Evolutionary conservation across 2,888 invertebrate genomes (phyloP), one percentile per base, ranked within the genome.

Genomic region (Thalpophila matura): DNA sequence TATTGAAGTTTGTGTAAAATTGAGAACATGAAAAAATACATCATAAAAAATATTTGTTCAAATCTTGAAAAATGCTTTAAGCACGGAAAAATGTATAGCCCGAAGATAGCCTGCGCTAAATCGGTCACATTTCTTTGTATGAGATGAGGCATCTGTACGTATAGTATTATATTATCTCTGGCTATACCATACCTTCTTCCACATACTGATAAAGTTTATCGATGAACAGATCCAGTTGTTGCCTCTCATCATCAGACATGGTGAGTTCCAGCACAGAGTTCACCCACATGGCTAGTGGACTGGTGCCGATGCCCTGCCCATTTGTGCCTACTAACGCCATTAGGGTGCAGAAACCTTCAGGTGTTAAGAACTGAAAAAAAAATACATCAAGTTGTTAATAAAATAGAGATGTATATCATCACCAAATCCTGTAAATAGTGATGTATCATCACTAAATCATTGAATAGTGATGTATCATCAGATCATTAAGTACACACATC

Each of bases 221-320:
- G 86, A 99, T 97, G 65, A 97, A 96, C 72, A 96, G 91, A 83
- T 98, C 97, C 4, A 98, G 86, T 68, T 96, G 95, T 54, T 96
- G 92, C 78, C 96, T 96, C 74, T 98, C 97, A 29, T 96, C 96
- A 14, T 96, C 95, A 0, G 96, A 93, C 84, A 98, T 89, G 0
- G 96, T 93, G 45, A 98, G 88, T 5, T 96, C 96, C 2, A 97
- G 95, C 31, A 97, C 97, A 79, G 97, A 97, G 79, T 96, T 96
- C 3, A 98, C 98, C 99, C 99, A 99, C 78, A 97, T 96, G 18
- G 98, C 97, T 49, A 99, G 95, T 0, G 99, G 96, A 88, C 98
- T 99, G 0, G 99, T 98, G 3, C 98, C 99, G 56, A 99, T 97
- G 4, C 99, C 99, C 94, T 99, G 99, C 0, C 98, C 98, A 89